Conservation (phyloP, 2,113 vertebrate genomes). For the Nerophis lumbriciformis region DNA sequence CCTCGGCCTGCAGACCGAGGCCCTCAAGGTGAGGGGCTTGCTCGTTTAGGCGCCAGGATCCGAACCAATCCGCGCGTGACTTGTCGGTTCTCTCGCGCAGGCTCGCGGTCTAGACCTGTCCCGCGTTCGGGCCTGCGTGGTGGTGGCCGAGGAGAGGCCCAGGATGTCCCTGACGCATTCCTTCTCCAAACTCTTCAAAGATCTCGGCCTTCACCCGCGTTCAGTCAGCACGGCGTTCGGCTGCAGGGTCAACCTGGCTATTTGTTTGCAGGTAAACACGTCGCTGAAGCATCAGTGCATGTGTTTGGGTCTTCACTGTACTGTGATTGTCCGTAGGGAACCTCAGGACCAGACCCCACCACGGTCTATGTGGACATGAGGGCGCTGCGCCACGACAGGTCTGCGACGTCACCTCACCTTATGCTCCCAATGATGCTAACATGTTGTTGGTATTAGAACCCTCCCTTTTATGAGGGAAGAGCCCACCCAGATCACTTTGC, state of each 20-base stretch:
- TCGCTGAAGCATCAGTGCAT: conserved; percentile 15
- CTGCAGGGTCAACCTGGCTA: conserved; percentile 95
- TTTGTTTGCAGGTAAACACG: conserved; percentile 88
- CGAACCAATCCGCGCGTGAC: too few relatives aligned
- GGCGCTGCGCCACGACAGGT: conserved; percentile 97
- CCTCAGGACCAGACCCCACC: conserved; percentile 95
- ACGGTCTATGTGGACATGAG: conserved; percentile 99
- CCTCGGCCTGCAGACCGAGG: conserved; percentile 93
- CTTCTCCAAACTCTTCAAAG: conserved; percentile 97
- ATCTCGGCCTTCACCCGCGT: conserved; percentile 91
- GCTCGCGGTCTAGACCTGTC: conserved; percentile 92
- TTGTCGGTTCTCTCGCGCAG: conserved; percentile 52
- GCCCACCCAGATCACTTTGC: too few relatives aligned
- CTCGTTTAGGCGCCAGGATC: too few relatives aligned
- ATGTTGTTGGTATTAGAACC: too few relatives aligned
- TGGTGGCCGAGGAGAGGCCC: conserved; percentile 93
- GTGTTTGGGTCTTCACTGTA: conserved; percentile 57
- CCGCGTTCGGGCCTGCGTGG: conserved; percentile 92
- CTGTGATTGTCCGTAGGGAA: conserved; percentile 83
- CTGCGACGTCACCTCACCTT: neutral
- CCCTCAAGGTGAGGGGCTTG: conserved; percentile 82
- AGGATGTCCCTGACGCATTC: conserved; percentile 94
- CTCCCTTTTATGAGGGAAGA: too few relatives aligned
- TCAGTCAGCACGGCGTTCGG: conserved; percentile 97
- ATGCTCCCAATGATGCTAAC: neutral